phyloP scores from a whole-genome alignment of 1,140 invertebrate species.

The Mactra quadrangularis region DNA sequence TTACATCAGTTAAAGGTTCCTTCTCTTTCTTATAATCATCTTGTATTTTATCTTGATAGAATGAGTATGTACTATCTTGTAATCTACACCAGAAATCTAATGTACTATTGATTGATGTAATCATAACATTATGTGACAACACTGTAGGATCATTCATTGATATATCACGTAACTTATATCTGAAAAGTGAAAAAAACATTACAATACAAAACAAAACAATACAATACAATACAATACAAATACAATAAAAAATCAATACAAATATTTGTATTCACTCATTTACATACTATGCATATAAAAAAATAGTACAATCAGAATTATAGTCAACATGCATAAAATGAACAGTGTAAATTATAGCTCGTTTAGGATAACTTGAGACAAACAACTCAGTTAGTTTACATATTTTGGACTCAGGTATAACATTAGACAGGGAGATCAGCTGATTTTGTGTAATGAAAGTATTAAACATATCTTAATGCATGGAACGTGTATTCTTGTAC shows the following conservation, averaged over 20 bases:
- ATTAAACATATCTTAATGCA: too few species aligned
- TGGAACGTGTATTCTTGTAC: too few species aligned
- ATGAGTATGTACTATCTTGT: constrained; percentile 38
- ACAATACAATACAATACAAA: too few species aligned
- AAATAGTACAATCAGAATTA: too few species aligned
- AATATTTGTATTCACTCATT: not conserved
- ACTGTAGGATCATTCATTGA: constrained; percentile 12
- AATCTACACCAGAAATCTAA: constrained; percentile 70
- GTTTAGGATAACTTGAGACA: too few species aligned
- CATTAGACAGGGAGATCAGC: too few species aligned
- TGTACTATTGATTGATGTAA: constrained; percentile 51
- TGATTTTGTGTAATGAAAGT: too few species aligned
- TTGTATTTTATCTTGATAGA: constrained; percentile 55
- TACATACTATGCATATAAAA: not conserved
- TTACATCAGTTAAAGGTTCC: constrained; percentile 13
- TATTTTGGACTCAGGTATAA: too few species aligned
- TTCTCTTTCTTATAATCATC: constrained; percentile 14
- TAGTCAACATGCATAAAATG: too few species aligned
- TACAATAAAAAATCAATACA: not conserved
- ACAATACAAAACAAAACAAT: not conserved
- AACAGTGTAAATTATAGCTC: too few species aligned
- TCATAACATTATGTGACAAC: constrained; percentile 1
- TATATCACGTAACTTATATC: constrained; percentile 34
- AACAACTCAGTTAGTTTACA: too few species aligned
- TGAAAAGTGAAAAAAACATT: not conserved